Conservation (phyloP, 1,140 invertebrate species). For the Brachionus rubens region DNA sequence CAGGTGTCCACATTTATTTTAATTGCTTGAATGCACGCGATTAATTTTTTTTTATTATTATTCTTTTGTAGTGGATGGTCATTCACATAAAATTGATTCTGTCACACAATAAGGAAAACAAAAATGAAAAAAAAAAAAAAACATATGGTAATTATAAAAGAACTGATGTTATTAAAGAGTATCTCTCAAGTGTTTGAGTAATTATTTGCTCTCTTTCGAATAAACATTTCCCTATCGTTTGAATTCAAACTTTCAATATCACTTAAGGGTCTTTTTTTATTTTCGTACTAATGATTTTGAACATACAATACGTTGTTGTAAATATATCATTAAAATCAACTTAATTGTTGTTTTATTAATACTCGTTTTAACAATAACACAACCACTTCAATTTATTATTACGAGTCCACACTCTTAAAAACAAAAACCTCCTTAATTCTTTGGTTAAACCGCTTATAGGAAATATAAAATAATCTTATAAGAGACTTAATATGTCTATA, state of each 20-base stretch:
- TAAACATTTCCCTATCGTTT: conserved; percentile 4
- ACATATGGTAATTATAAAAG: conserved; percentile 29
- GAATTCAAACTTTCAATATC: conserved; percentile 1
- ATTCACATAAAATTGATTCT: conserved; percentile 1
- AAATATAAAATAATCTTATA: no score
- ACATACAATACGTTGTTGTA: no score
- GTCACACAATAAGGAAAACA: conserved; percentile 12
- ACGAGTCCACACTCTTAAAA: no score
- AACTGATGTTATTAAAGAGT: conserved; percentile 31
- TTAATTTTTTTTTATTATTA: not conserved
- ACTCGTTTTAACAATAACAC: no score
- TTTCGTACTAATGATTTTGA: not conserved
- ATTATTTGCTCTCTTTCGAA: not conserved
- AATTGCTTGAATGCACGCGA: conserved; percentile 33
- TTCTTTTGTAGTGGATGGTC: no score
- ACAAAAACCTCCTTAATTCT: no score
- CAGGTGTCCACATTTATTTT: conserved; percentile 5
- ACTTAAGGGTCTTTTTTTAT: not conserved
- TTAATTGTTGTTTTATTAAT: no score
- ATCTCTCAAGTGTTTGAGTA: not conserved
- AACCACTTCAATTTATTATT: no score
- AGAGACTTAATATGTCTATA: no score
- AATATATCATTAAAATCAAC: no score
- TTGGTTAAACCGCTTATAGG: no score
- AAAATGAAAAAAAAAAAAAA: not conserved